These are phyloP conservation scores for Deroplatys truncata DNA, from an alignment of 2,888 invertebrate genomes.

Conservation along the genomic window DNA sequence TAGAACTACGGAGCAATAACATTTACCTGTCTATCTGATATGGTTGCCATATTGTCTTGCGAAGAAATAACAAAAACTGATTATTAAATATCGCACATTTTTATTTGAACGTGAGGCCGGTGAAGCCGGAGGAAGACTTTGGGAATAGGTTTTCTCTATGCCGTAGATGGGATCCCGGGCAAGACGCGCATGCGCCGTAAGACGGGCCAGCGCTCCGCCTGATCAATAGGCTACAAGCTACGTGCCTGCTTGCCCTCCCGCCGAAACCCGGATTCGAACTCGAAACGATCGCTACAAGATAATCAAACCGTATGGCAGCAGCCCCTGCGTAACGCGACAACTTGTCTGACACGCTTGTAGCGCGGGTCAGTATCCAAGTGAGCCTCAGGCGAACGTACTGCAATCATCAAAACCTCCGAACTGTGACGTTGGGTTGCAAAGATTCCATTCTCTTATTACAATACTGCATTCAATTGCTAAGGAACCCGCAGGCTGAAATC, in stretches of 20 bases:
- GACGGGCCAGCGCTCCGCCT: not conserved
- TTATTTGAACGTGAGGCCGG: slow-evolving; percentile 3
- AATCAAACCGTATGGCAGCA: not conserved
- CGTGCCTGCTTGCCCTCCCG: not conserved
- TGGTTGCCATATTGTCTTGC: slow-evolving; percentile 21
- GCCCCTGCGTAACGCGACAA: not conserved
- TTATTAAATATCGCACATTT: slow-evolving; percentile 15
- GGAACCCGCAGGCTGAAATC: no score
- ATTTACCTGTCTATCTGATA: slow-evolving; percentile 28
- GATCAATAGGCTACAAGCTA: slow-evolving; percentile 20
- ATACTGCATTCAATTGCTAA: no score
- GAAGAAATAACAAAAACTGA: not conserved
- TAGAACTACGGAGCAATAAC: not conserved
- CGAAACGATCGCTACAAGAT: not conserved
- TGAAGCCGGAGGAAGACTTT: not conserved
- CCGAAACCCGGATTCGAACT: not conserved
- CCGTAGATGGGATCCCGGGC: not conserved
- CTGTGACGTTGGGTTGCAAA: no score
- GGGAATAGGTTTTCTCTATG: slow-evolving; percentile 16
- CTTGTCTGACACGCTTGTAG: not conserved
- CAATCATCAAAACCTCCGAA: no score
- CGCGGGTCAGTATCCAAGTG: not conserved
- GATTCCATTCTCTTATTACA: no score
- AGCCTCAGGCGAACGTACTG: not conserved
- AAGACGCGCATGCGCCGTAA: not conserved